phyloP scores from a whole-genome alignment of 2,888 invertebrate genomes.

The Conus canariensis region DNA sequence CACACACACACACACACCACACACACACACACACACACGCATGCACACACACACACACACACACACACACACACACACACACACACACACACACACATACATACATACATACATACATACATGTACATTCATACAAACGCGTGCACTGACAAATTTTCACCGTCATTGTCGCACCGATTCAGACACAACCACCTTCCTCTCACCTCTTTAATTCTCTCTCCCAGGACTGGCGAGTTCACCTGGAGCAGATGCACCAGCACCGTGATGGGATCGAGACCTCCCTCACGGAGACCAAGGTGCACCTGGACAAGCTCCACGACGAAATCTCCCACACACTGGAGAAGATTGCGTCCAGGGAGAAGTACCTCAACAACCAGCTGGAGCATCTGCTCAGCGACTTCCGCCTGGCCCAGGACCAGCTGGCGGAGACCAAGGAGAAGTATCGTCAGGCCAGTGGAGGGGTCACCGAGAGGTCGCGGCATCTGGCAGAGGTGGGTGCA shows the following conservation, averaged over 20 bases:
- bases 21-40: too few species aligned
- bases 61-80: too few species aligned
- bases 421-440: constrained; percentile 85
- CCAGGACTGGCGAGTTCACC: constrained; percentile 93
- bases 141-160: too few species aligned
- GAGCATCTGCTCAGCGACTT: constrained; percentile 89
- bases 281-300: constrained; percentile 84
- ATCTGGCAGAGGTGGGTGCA: constrained; percentile 78
- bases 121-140: too few species aligned
- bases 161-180: too few species aligned
- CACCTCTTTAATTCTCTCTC: too few species aligned
- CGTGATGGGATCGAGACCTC: constrained; percentile 84
- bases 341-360: constrained; percentile 93
- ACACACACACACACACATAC: too few species aligned
- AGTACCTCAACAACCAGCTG: constrained; percentile 94
- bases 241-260: constrained; percentile 93
- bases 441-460: constrained; percentile 91
- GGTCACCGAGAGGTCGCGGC: constrained; percentile 86
- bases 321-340: constrained; percentile 92
- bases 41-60: too few species aligned
- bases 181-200: too few species aligned
- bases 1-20: too few species aligned
- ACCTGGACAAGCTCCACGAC: constrained; percentile 89
- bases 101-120: too few species aligned
- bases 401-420: constrained; percentile 81